A percentile compares a stretch with the other conserved stretches of the same genome.
phyloP scores from a whole-genome alignment of 2,113 vertebrate species.

The Indicator maculatus region DNA sequence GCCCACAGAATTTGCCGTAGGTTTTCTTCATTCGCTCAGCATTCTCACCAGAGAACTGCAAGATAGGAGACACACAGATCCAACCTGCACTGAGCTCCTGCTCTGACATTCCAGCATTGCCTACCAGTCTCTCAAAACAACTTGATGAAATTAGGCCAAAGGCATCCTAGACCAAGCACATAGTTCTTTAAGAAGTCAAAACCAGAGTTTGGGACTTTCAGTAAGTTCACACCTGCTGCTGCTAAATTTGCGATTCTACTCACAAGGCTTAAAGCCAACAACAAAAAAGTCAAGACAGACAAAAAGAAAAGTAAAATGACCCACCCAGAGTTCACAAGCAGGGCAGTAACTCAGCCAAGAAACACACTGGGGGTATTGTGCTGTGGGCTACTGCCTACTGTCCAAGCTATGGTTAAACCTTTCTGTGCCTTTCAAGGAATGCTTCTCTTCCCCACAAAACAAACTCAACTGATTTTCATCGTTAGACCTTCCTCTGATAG shows the following conservation, averaged over 20 bases:
- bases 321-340: not conserved
- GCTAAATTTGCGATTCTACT: not conserved
- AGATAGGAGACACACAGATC: not conserved
- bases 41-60: conserved; percentile 90
- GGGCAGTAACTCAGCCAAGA: not conserved
- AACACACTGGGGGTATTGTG: not conserved
- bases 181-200: not conserved
- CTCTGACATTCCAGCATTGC: not conserved
- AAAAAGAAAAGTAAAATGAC: not conserved
- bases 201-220: not conserved
- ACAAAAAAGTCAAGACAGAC: not conserved
- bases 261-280: not conserved
- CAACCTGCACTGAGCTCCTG: not conserved
- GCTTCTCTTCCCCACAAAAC: not conserved
- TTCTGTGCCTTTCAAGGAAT: not conserved
- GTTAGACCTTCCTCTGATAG: not conserved
- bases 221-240: not conserved
- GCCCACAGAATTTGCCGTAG: conserved; percentile 93
- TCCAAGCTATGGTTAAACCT: not conserved
- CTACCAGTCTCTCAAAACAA: not conserved
- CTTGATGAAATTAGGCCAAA: not conserved
- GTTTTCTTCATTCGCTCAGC: conserved; percentile 90
- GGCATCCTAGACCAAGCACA: not conserved
- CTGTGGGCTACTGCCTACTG: not conserved
- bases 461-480: not conserved